Conservation (phyloP, 1,140 invertebrate species). For the Cotesia typhae region DNA sequence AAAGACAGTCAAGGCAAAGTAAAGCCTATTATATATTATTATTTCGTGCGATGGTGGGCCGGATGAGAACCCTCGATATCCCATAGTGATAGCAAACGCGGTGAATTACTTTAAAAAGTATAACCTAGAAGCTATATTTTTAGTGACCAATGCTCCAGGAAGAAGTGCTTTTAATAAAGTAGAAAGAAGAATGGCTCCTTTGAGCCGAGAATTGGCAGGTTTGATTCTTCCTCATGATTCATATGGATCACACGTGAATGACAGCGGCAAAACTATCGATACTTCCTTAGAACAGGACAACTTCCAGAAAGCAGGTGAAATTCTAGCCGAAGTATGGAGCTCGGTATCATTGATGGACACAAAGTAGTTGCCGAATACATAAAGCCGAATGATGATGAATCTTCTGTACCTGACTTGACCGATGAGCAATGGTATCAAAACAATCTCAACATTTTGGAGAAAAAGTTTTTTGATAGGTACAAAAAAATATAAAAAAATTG, state of each 20-base stretch:
- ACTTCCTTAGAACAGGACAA: slow-evolving; percentile 51
- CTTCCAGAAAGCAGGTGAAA: slow-evolving; percentile 48
- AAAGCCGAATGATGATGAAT: background rate
- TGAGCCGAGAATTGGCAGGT: slow-evolving; percentile 54
- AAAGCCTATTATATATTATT: slow-evolving; percentile 55
- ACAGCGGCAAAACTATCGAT: slow-evolving; percentile 50
- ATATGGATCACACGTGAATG: slow-evolving; percentile 57
- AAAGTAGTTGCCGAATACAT: slow-evolving; percentile 49
- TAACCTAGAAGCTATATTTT: slow-evolving; percentile 59
- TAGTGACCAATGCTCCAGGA: slow-evolving; percentile 60
- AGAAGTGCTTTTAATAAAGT: slow-evolving; percentile 51
- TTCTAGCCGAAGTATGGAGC: slow-evolving; percentile 51
- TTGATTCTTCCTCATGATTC: slow-evolving; percentile 57
- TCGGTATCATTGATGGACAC: slow-evolving; percentile 48
- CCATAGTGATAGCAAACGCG: slow-evolving; percentile 50
- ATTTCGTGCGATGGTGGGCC: slow-evolving; percentile 58
- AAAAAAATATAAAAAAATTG: no score
- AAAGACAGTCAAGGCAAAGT: slow-evolving; percentile 32
- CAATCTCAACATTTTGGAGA: no score
- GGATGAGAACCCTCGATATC: slow-evolving; percentile 61
- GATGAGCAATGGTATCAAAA: slow-evolving; percentile 13
- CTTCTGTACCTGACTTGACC: slow-evolving; percentile 1
- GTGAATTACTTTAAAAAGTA: slow-evolving; percentile 51
- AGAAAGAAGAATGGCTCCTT: slow-evolving; percentile 54
- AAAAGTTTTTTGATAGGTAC: no score